phyloP scores from a whole-genome alignment of 2,888 invertebrate genomes.

The Gastrophysa polygoni region DNA sequence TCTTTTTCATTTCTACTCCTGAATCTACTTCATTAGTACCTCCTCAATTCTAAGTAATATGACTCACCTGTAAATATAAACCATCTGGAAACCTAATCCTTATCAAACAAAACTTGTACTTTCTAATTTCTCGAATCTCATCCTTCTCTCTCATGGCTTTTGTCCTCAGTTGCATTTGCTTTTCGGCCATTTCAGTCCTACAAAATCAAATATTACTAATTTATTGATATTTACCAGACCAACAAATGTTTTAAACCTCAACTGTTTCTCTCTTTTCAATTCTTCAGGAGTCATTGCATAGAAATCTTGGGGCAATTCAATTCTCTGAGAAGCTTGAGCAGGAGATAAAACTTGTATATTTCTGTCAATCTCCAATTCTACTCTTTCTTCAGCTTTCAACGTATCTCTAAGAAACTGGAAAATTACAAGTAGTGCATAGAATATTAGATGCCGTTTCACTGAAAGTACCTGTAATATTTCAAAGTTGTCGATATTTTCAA shows the following conservation, averaged over 20 bases:
- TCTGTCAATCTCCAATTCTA: conserved; percentile 84
- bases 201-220: conserved; percentile 7
- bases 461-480: conserved; percentile 62
- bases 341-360: conserved; percentile 84
- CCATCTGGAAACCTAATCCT: conserved; percentile 89
- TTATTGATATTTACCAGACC: neutral
- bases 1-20: neutral
- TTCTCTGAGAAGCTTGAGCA: conserved; percentile 70
- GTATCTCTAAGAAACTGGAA: conserved; percentile 75
- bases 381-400: conserved; percentile 77
- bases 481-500: conserved; percentile 63
- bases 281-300: conserved; percentile 83
- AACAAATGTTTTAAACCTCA: conserved; percentile 61
- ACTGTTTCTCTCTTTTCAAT: conserved; percentile 79
- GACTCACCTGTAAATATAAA: conserved; percentile 75
- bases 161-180: conserved; percentile 82
- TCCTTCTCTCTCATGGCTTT: conserved; percentile 96
- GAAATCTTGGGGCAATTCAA: conserved; percentile 83
- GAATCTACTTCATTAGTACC: neutral
- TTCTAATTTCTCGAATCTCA: conserved; percentile 76
- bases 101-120: conserved; percentile 85
- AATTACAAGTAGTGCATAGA: neutral
- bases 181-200: conserved; percentile 79
- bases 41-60: too few relatives aligned
- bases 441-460: too few relatives aligned